These are phyloP conservation scores for Epistrophella euchroma DNA, from an alignment of 2,888 invertebrate genomes.

Conservation along the genomic window DNA sequence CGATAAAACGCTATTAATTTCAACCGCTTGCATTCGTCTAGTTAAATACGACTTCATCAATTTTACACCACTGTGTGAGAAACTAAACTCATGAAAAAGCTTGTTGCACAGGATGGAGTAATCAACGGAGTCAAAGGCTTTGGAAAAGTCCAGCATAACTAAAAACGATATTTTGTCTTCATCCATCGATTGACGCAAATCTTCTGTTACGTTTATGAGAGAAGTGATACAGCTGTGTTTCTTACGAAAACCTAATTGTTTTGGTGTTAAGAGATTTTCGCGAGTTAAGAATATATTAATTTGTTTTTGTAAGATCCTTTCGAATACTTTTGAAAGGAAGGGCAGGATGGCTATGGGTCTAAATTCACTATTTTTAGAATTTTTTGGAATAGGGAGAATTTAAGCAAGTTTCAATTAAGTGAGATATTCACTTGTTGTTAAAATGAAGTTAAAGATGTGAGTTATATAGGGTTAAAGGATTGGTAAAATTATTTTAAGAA, in stretches of 20 bases:
- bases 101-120: too few relatives aligned
- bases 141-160: background rate
- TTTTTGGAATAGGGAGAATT: background rate
- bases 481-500: background rate
- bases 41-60: too few relatives aligned
- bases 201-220: background rate
- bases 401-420: background rate
- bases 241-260: too few relatives aligned
- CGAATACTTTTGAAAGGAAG: background rate
- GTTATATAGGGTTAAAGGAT: background rate
- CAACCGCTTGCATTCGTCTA: too few relatives aligned
- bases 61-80: too few relatives aligned
- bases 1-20: background rate
- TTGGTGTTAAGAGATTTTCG: too few relatives aligned
- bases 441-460: background rate
- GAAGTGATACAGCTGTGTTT: background rate
- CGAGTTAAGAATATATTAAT: background rate
- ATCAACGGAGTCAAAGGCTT: too few relatives aligned
- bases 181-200: background rate
- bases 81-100: too few relatives aligned
- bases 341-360: too few relatives aligned
- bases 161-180: background rate
- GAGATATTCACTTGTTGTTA: background rate
- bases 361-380: too few relatives aligned
- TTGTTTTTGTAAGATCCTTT: background rate